Base-by-base conservation (phyloP, 2,888 invertebrate genomes). In the Boloria euphrosyne region DNA sequence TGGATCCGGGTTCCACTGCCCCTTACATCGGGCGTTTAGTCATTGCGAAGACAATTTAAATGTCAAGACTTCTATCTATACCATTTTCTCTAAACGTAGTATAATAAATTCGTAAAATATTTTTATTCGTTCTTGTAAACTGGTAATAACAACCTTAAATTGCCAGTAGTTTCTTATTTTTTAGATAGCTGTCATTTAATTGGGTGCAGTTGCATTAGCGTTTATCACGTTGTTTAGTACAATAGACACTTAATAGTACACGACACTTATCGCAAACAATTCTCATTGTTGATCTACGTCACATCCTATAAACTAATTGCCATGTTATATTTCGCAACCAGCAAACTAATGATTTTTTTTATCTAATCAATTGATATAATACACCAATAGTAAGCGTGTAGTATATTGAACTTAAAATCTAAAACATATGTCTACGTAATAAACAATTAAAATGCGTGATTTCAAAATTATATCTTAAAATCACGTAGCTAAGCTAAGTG, bases 1-100 rank as follows among this genome's bases (percentile, higher is more conserved):
- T 81, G 81, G 80, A 81, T 84, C 82, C 84, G 81, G 81, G 81
- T 84, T 80, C 72, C 73, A 78, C 73, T 80, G 78, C 76, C 78
- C 22, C 77, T 80, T 79, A 78, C 74, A 55, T 51, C 51, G n/a
- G n/a, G n/a, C n/a, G 43, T 17, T 79, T 82, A 80, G 81, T 82
- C 80, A 84, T 79, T 80, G 76, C 70, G 73, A 72, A 75, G 54
- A 44, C 17, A 54, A 47, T 55, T 57, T 61, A 52, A 59, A 67
- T 59, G 58, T 52, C 57, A 46, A 47, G 13, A 50, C 13, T 17
- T n/a, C 49, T 52, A 46, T 61, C 49, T 18, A 3, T 44, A 13
- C 13, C 17, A 27, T 31, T 64, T 52, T 43, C 43, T 18, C 38
- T 4, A 18, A 51, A 27, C 4, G 14, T 22, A 22, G 13, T 51